phyloP scores from a whole-genome alignment of 2,888 invertebrate genomes.

The Hirtodrosophila alboralis region DNA sequence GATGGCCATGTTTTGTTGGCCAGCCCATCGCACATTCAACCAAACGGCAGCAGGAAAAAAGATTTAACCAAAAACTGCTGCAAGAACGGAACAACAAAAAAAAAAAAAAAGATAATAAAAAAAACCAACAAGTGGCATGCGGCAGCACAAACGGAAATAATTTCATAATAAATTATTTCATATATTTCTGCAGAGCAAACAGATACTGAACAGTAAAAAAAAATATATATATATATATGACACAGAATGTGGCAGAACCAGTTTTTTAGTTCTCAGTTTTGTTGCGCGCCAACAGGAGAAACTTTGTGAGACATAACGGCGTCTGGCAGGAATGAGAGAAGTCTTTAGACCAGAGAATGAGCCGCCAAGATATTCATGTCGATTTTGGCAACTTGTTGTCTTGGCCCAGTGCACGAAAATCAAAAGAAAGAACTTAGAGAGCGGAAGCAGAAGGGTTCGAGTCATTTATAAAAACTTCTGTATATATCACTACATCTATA shows the following conservation, averaged over 20 bases:
- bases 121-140: constrained; percentile 20
- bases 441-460: no score
- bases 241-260: constrained; percentile 60
- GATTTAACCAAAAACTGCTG: not conserved
- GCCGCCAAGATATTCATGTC: constrained; percentile 26
- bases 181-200: constrained; percentile 44
- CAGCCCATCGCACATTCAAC: constrained; percentile 35
- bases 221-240: constrained; percentile 47
- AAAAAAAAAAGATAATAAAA: constrained; percentile 9
- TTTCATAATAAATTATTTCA: constrained; percentile 74
- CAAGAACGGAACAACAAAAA: no score
- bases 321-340: constrained; percentile 53
- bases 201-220: constrained; percentile 6
- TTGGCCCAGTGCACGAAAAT: no score
- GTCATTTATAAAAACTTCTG: no score
- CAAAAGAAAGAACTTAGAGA: constrained; percentile 9
- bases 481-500: no score
- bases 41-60: constrained; percentile 4
- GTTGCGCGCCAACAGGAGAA: constrained; percentile 31
- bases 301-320: constrained; percentile 73
- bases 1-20: constrained; percentile 60
- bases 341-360: no score
- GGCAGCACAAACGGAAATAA: constrained; percentile 66
- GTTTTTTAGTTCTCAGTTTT: constrained; percentile 54
- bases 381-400: no score